Conservation (phyloP, 1,140 invertebrate genomes). For the Teleogryllus occipitalis region DNA sequence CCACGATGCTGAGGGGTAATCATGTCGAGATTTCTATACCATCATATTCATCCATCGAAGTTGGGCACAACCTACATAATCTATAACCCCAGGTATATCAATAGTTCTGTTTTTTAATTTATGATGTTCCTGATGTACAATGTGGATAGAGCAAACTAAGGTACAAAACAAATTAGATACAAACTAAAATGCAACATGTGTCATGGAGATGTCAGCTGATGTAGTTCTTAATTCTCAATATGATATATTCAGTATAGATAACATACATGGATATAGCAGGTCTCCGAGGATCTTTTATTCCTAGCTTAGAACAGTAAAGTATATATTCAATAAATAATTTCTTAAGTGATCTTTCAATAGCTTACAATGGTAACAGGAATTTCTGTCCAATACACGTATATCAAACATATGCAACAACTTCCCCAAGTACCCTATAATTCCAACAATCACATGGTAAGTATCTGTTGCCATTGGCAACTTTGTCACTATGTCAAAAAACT, state of each 20-base stretch:
- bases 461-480: background rate
- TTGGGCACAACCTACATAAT: no score
- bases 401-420: background rate
- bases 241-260: constrained; percentile 1
- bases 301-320: constrained; percentile 4
- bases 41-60: no score
- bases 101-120: no score
- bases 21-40: no score
- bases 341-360: background rate
- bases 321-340: constrained; percentile 6
- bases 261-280: background rate
- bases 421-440: background rate
- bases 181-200: background rate
- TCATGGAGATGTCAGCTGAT: background rate
- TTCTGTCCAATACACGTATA: background rate
- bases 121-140: no score
- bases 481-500: background rate
- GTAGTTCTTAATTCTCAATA: background rate
- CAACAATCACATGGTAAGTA: background rate
- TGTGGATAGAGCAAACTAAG: background rate
- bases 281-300: background rate
- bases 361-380: background rate
- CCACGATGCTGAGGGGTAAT: no score
- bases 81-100: no score
- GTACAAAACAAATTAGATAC: background rate